Evolutionary conservation across 2,113 vertebrate genomes (phyloP).

Genomic region (Clarias magur): DNA sequence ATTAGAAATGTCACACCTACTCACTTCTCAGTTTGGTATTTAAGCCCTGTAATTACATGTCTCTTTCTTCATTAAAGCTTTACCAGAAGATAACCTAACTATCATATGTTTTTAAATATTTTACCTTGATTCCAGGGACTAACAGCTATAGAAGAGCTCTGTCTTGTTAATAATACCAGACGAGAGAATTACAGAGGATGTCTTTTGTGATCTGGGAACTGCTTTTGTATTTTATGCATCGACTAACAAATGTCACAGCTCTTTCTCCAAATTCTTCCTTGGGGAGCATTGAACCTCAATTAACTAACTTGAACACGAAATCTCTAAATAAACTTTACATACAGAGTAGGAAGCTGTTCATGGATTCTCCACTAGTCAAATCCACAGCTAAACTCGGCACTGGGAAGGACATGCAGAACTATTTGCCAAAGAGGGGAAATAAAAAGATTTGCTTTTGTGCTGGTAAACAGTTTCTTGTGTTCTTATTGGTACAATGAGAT

Average conservation of each 20-base stretch:
- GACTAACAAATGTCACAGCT: not conserved
- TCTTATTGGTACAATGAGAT: not conserved
- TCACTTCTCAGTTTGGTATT: not conserved
- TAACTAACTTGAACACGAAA: not conserved
- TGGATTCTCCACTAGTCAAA: not conserved
- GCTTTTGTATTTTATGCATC: not conserved
- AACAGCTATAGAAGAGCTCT: not conserved
- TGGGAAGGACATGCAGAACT: not conserved
- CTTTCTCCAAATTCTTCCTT: not conserved
- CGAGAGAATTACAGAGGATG: not conserved
- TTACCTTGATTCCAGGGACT: not conserved
- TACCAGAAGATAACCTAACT: not conserved
- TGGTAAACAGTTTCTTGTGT: not conserved
- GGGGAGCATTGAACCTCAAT: not conserved
- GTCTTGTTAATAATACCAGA: not conserved
- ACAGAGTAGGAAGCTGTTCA: not conserved
- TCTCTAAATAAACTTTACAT: not conserved
- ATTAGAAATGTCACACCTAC: not conserved
- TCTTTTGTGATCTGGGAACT: not conserved
- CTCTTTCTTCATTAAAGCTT: not conserved
- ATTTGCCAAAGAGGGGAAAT: not conserved
- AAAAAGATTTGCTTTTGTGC: not conserved
- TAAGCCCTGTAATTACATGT: not conserved
- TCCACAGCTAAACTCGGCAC: not conserved
- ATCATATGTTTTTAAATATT: not conserved